Base-by-base conservation (phyloP, 2,113 vertebrate genomes). In the Semicossyphus pulcher region DNA sequence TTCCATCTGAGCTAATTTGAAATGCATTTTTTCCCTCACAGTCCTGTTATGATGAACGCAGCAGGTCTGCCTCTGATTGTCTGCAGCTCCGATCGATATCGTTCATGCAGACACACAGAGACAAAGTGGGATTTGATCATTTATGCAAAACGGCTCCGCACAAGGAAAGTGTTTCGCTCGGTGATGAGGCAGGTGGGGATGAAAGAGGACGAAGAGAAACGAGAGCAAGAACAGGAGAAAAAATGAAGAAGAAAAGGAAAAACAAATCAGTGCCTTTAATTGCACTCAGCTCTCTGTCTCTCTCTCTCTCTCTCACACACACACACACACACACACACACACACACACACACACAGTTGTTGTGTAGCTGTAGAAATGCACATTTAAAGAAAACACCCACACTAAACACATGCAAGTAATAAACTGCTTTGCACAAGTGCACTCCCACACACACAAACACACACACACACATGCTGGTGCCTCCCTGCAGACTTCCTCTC, bases 401-500 rank as follows among this genome's bases (percentile, higher is more conserved):
- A 61, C 18, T 32, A 49, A 78, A 60, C 21, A 31, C 7, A 11
- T 39, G 28, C 2, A 7, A 44, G 41, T 21, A 9, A 54, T 51
- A 14, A 16, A 41, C 18, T 51, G 9, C 7, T n/a, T 26, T 41
- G n/a, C 48, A 52, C 10, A 25, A 52, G 37, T 2, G 11, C 28
- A 14, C 36, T 41, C 11, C n/a, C 28, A 54, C 42, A 72, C n/a
- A 21, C 16, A 14, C 3, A 3, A 29, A 53, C 7, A 48, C 18
- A 56, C 15, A 18, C 29, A 54, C 60, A 49, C 39, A 37, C 36
- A 51, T 0, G 15, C n/a, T 1, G 1, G 39, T 1, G 26, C 58
- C 18, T 75, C 70, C 53, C 69, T 23, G 53, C 53, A 79, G 70
- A 71, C 60, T 44, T 37, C 65, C 63, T 72, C 49, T 41, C 53